phyloP scores from a whole-genome alignment of 2,113 vertebrate genomes.

The Proterorhinus semilunaris region DNA sequence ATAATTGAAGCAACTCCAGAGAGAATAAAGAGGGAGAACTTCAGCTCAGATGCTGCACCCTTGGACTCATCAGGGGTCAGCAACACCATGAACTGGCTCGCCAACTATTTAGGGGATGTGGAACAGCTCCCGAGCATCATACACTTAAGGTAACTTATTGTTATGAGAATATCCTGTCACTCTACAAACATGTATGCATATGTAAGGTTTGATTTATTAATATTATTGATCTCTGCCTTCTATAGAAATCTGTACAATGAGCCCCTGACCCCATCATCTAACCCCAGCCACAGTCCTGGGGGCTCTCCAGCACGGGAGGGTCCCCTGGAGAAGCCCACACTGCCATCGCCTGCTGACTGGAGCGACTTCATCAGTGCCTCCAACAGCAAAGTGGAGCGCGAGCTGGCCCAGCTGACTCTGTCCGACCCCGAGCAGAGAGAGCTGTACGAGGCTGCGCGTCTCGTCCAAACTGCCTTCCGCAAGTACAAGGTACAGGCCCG shows the following conservation, averaged over 20 bases:
- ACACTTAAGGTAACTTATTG: slow-evolving; percentile 83
- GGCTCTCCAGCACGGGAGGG: slow-evolving; percentile 85
- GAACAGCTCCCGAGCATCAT: slow-evolving; percentile 91
- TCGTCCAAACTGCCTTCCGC: slow-evolving; percentile 98
- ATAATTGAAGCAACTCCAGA: slow-evolving; percentile 98
- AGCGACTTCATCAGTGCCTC: slow-evolving; percentile 95
- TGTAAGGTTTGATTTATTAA: not conserved
- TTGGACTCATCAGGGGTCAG: slow-evolving; percentile 84
- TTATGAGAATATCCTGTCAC: not conserved
- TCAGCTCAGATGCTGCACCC: slow-evolving; percentile 80
- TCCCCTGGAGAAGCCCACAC: slow-evolving; percentile 85
- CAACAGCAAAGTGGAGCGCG: slow-evolving; percentile 94
- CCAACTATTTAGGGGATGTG: slow-evolving; percentile 95
- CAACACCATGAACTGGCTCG: slow-evolving; percentile 99
- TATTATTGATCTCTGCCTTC: not conserved
- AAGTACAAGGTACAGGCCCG: slow-evolving; percentile 91
- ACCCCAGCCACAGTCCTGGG: slow-evolving; percentile 90
- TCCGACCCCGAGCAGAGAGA: slow-evolving; percentile 97
- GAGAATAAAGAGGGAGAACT: slow-evolving; percentile 95
- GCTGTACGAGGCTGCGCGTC: slow-evolving; percentile 95
- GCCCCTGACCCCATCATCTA: slow-evolving; percentile 89
- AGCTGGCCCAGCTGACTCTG: slow-evolving; percentile 96
- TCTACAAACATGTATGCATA: not conserved
- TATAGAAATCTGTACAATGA: slow-evolving; percentile 88
- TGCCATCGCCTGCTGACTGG: slow-evolving; percentile 94